These are phyloP conservation scores for Hipposideros larvatus DNA, from an alignment of 2,797 vertebrate genomes.

Conservation along the genomic window DNA sequence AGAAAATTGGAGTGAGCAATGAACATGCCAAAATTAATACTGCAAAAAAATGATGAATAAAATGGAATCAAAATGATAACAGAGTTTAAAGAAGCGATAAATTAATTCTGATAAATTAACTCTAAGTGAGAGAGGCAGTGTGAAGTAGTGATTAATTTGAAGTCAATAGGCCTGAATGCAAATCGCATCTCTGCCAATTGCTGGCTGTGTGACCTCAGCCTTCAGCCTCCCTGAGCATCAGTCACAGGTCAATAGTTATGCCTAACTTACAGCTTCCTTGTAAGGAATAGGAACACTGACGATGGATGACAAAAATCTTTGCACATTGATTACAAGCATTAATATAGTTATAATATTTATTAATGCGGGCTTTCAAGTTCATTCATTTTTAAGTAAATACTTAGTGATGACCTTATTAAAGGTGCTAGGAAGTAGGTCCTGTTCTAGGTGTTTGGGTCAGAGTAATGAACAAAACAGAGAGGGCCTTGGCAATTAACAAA, in stretches of 20 bases:
- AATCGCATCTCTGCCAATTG: neutral
- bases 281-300: neutral
- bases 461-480: neutral
- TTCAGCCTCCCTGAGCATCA: neutral
- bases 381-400: neutral
- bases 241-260: neutral
- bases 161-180: neutral
- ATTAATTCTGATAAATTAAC: neutral
- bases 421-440: neutral
- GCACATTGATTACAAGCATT: neutral
- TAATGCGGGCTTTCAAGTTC: neutral
- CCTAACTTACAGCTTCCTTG: neutral
- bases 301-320: neutral
- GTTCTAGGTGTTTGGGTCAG: neutral
- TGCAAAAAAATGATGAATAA: neutral
- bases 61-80: neutral
- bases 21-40: neutral
- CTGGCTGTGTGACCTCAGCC: neutral
- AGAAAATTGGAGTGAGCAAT: neutral
- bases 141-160: neutral
- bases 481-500: neutral
- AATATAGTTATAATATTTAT: neutral
- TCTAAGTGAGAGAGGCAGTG: neutral
- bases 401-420: neutral
- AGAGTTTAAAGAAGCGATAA: neutral